These are phyloP conservation scores for Cyrtodaria siliqua DNA, from an alignment of 2,888 invertebrate genomes.

Conservation along the genomic window DNA sequence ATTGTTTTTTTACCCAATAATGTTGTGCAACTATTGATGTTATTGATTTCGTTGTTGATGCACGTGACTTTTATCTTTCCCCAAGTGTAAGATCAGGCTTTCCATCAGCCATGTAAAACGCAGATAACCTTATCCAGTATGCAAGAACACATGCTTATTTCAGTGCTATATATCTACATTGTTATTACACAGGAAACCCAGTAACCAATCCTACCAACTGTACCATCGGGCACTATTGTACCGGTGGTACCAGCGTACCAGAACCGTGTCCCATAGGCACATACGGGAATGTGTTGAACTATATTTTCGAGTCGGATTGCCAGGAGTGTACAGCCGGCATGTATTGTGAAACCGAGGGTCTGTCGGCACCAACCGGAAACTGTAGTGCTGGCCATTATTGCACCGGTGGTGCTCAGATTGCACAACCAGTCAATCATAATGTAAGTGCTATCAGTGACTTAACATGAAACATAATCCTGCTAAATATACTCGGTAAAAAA, in stretches of 20 bases:
- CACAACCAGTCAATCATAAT: constrained; percentile 74
- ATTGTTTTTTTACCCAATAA: too few relatives aligned
- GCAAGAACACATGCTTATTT: too few relatives aligned
- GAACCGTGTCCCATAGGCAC: constrained; percentile 83
- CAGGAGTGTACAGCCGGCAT: constrained; percentile 78
- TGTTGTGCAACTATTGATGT: too few relatives aligned
- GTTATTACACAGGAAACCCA: constrained; percentile 69
- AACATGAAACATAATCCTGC: too few relatives aligned
- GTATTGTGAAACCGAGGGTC: constrained; percentile 80
- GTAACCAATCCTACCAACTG: constrained; percentile 80
- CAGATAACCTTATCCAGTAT: too few relatives aligned
- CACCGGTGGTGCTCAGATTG: constrained; percentile 73
- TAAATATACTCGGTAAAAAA: too few relatives aligned
- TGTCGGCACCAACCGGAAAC: constrained; percentile 75
- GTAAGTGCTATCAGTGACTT: too few relatives aligned
- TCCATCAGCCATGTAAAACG: too few relatives aligned
- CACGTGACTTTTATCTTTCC: too few relatives aligned
- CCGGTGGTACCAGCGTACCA: constrained; percentile 77
- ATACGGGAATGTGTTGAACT: constrained; percentile 75
- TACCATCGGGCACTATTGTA: constrained; percentile 83
- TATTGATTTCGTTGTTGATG: too few relatives aligned
- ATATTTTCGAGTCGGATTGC: constrained; percentile 74
- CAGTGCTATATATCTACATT: too few relatives aligned
- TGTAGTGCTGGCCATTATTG: constrained; percentile 83
- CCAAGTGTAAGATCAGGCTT: too few relatives aligned